These are phyloP conservation scores for Kudoa iwatai DNA, from an alignment of 30 jellyfish, hydroid and myxozoan species.

Conservation along the genomic window DNA sequence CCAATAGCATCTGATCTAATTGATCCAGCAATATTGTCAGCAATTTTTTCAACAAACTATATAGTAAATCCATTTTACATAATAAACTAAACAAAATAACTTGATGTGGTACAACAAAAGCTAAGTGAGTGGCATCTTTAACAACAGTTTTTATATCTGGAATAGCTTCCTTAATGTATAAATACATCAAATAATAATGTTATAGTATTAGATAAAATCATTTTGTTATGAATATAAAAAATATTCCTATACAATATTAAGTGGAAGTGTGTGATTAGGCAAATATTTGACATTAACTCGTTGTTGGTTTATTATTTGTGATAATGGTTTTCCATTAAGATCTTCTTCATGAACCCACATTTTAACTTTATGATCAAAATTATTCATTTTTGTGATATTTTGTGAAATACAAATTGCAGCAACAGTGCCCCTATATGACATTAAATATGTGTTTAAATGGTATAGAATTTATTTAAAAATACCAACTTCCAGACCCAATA, in stretches of 20 bases:
- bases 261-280: slow-evolving; percentile 48
- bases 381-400: slow-evolving; percentile 5
- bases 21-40: slow-evolving; percentile 17
- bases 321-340: slow-evolving; percentile 23
- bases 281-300: slow-evolving; percentile 40
- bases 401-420: no score
- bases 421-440: no score
- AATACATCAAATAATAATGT: not conserved
- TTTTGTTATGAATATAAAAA: not conserved
- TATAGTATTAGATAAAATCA: no score
- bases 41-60: slow-evolving; percentile 7
- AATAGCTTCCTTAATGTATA: slow-evolving; percentile 9
- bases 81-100: slow-evolving; percentile 4
- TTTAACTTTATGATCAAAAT: slow-evolving; percentile 12
- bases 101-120: slow-evolving; percentile 57
- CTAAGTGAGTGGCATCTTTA: slow-evolving; percentile 23
- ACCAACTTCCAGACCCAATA: no score
- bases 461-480: no score
- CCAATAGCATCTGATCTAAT: slow-evolving; percentile 19
- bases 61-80: slow-evolving; percentile 27
- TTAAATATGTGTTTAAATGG: no score
- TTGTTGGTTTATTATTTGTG: slow-evolving; percentile 28
- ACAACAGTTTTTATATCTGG: slow-evolving; percentile 21
- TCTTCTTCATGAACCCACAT: slow-evolving; percentile 55
- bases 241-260: slow-evolving; percentile 5